These are phyloP conservation scores for Atethmia centrago DNA, from an alignment of 2,888 invertebrate species.

Conservation along the genomic window DNA sequence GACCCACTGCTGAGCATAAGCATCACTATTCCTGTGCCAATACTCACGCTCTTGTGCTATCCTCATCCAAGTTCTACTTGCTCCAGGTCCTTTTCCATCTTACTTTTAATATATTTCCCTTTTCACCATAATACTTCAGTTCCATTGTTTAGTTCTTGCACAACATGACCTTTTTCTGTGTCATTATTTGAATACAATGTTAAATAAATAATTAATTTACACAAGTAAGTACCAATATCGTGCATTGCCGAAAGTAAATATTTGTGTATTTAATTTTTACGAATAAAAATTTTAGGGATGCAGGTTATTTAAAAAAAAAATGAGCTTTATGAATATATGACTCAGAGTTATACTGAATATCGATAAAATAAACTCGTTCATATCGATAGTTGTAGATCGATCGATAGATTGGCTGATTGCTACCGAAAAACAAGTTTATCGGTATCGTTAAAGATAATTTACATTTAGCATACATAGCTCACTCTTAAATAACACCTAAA, in stretches of 20 bases:
- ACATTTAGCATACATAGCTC: neutral
- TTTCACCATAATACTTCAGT: slow-evolving; percentile 23
- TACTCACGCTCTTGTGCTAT: neutral
- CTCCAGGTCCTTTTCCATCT: neutral
- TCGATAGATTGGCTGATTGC: slow-evolving; percentile 15
- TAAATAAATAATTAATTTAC: slow-evolving; percentile 46
- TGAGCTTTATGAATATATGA: neutral
- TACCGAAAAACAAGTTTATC: slow-evolving; percentile 20
- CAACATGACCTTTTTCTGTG: slow-evolving; percentile 53
- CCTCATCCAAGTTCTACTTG: neutral
- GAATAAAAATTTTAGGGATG: neutral
- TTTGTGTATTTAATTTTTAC: slow-evolving; percentile 4
- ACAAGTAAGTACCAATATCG: slow-evolving; percentile 11
- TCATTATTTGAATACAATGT: slow-evolving; percentile 63
- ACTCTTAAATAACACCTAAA: neutral
- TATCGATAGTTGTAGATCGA: slow-evolving; percentile 18
- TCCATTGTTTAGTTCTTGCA: slow-evolving; percentile 31
- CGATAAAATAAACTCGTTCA: neutral
- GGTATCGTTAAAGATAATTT: neutral
- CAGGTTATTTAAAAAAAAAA: neutral
- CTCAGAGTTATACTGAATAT: neutral
- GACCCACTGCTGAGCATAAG: neutral
- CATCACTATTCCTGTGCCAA: neutral
- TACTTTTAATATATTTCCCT: neutral
- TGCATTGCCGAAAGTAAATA: slow-evolving; percentile 18